Evolutionary conservation across 2,797 vertebrate species (phyloP).

Genomic region (Poecilia wingei): DNA sequence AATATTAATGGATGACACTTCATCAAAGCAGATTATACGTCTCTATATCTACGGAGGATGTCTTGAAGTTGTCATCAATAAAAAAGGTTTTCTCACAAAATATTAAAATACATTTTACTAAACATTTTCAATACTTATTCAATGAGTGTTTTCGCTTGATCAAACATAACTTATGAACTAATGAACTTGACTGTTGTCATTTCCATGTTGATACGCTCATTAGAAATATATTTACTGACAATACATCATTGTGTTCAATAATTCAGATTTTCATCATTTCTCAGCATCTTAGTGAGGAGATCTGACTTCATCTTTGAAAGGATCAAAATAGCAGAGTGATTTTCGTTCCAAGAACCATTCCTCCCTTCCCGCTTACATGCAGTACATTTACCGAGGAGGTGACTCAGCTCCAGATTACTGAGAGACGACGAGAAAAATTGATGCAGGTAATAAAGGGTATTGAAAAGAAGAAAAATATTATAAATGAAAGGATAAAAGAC

Average conservation of each 20-base stretch:
- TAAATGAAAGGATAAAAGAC: not conserved
- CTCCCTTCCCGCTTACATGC: not conserved
- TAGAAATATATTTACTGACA: not conserved
- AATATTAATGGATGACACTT: no score
- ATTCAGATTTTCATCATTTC: not conserved
- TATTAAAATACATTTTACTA: not conserved
- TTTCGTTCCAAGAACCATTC: not conserved
- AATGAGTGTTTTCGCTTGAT: not conserved
- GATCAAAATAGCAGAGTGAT: slow-evolving; percentile 4
- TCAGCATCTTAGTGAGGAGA: not conserved
- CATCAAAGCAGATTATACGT: not conserved
- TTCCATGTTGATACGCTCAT: not conserved
- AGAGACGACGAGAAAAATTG: not conserved
- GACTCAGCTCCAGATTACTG: not conserved
- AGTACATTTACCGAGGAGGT: not conserved
- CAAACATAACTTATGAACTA: not conserved
- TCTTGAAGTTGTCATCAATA: not conserved
- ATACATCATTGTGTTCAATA: not conserved
- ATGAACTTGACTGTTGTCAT: not conserved
- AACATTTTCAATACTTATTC: not conserved
- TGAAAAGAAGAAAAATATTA: not conserved
- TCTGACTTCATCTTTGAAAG: not conserved
- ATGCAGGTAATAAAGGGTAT: not conserved
- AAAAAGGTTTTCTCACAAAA: not conserved
- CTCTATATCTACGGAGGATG: not conserved